Conservation (phyloP, 2,113 vertebrate species). For the Hyla sarda region DNA sequence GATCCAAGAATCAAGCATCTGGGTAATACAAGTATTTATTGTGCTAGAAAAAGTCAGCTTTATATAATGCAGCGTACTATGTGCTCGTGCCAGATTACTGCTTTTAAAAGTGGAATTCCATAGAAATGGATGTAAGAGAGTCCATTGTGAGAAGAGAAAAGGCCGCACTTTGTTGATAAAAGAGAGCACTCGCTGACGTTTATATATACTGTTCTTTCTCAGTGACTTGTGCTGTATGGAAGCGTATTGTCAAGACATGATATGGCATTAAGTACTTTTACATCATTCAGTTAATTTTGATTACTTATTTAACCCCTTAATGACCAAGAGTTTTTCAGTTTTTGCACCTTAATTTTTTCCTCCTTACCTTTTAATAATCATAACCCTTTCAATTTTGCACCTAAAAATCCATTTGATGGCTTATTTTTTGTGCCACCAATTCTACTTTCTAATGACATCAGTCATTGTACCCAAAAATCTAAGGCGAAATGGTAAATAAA, state of each 20-base stretch:
- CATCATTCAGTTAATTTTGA: too few relatives aligned
- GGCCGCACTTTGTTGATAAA: neutral
- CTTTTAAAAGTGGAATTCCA: neutral
- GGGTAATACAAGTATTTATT: neutral
- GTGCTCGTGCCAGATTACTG: conserved; percentile 16
- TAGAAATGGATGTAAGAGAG: neutral
- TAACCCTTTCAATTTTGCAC: too few relatives aligned
- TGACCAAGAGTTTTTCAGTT: too few relatives aligned
- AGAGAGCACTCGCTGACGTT: neutral
- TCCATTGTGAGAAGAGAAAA: neutral
- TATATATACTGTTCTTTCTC: neutral
- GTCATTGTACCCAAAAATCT: too few relatives aligned
- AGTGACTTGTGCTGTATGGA: neutral
- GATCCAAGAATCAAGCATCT: conserved; percentile 30
- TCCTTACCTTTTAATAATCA: too few relatives aligned
- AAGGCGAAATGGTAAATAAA: too few relatives aligned
- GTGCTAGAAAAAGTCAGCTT: conserved; percentile 21
- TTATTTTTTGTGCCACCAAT: too few relatives aligned
- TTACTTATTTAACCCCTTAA: too few relatives aligned
- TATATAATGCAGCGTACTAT: neutral
- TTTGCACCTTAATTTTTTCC: too few relatives aligned
- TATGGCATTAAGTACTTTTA: too few relatives aligned
- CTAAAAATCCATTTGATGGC: too few relatives aligned
- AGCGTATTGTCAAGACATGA: neutral
- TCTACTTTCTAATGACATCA: too few relatives aligned